Base-by-base conservation (phyloP, 1,140 invertebrate species). In the Bombus sylvicola region DNA sequence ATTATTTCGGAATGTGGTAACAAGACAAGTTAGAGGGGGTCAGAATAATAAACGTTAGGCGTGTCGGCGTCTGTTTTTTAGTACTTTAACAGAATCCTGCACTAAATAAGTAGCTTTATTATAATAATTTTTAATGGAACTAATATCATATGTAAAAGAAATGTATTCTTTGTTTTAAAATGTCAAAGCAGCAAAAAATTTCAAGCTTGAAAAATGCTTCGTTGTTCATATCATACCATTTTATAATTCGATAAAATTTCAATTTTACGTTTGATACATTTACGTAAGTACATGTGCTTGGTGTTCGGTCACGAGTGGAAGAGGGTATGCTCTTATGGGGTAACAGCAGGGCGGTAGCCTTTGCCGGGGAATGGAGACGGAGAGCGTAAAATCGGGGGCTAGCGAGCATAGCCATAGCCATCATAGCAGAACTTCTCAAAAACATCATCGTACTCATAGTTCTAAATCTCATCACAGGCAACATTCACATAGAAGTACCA, bases 341-440 rank as follows among this genome's bases (percentile, higher is more conserved):
- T 93, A 90, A 86, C 72, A 81, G 86, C 83, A 90, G 87, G 91
- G 88, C 91, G 92, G 90, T 94, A 91, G 91, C 93, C 93, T 92
- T 91, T 91, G 90, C 91, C 87, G 91, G 93, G 94, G 92, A 91
- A 95, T 95, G 95, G 95, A 95, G 94, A 95, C 95, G 73, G 95
- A 95, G 94, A 95, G 94, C 87, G 92, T 95, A 89, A 95, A 95
- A 71, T 95, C 95, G 39, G 94, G 92, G 92, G 94, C 94, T 92
- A 95, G 94, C 89, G 95, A 95, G 92, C 95, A 95, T 91, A 95
- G 94, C 93, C 94, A 94, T 86, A 93, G 94, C 92, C 93, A 94
- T 81, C 93, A 93, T 87, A 94, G 91, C 87, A 92, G 93, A 39
- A 91, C 81, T 88, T 95, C 93, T 39, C 92, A 92, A 62, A 95